Conservation (phyloP, 1,140 invertebrate species). For the Caerostris darwini region DNA sequence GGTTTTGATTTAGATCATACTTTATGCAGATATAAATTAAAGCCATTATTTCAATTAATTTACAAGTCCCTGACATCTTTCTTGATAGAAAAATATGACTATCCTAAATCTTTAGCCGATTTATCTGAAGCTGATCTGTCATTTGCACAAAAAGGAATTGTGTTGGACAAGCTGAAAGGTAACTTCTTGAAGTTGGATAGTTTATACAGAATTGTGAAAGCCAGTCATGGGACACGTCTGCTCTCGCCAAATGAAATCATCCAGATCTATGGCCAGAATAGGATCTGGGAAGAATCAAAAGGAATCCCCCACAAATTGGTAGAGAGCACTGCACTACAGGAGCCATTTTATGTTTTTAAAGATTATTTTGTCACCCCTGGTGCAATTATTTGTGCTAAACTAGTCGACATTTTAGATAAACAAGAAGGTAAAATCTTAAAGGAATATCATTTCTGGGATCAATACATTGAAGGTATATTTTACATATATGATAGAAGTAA, state of each 20-base stretch:
- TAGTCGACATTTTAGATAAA: conserved; percentile 87
- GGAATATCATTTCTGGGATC: conserved; percentile 86
- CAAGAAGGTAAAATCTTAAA: conserved; percentile 80
- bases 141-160: conserved; percentile 89
- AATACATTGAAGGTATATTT: conserved; percentile 86
- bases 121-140: conserved; percentile 81
- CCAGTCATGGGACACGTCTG: conserved; percentile 87
- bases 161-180: conserved; percentile 88
- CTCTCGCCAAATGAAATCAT: conserved; percentile 85
- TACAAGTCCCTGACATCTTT: conserved; percentile 86
- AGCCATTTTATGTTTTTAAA: conserved; percentile 86
- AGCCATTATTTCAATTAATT: conserved; percentile 85
- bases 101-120: conserved; percentile 80
- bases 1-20: conserved; percentile 92
- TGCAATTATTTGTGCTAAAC: conserved; percentile 87
- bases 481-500: conserved; percentile 86
- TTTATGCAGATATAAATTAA: conserved; percentile 86
- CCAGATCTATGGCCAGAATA: conserved; percentile 85
- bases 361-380: conserved; percentile 90
- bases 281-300: conserved; percentile 84
- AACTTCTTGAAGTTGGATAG: conserved; percentile 87
- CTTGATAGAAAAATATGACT: conserved; percentile 86
- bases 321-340: conserved; percentile 83
- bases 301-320: conserved; percentile 84
- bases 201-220: conserved; percentile 86